A percentile compares a stretch with the other conserved stretches of the same genome.
phyloP scores from a whole-genome alignment of 2,888 invertebrate genomes.

The Miltochrista miniata region DNA sequence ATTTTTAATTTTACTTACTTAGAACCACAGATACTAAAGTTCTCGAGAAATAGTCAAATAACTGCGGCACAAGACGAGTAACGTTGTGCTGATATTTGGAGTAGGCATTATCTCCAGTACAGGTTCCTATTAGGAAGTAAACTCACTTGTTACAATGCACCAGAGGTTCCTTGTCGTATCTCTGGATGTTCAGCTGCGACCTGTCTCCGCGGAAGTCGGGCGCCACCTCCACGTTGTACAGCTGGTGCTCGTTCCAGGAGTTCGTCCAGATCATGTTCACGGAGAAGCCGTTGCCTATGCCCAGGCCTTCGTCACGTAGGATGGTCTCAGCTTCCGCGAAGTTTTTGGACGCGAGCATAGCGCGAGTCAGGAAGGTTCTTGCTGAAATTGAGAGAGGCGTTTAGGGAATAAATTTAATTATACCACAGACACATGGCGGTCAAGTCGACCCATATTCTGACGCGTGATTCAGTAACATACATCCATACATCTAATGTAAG shows the following conservation, averaged over 20 bases:
- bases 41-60: too few relatives aligned
- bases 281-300: conserved; percentile 92
- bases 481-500: too few relatives aligned
- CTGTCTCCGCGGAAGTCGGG: conserved; percentile 82
- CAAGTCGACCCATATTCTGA: too few relatives aligned
- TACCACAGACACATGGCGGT: too few relatives aligned
- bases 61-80: too few relatives aligned
- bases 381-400: conserved; percentile 80
- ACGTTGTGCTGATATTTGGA: too few relatives aligned
- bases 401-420: too few relatives aligned
- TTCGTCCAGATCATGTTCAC: conserved; percentile 92
- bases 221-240: conserved; percentile 92
- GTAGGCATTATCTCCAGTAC: too few relatives aligned
- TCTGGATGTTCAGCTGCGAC: conserved; percentile 74
- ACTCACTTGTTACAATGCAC: conserved; percentile 91
- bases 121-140: too few relatives aligned
- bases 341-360: conserved; percentile 88
- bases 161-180: conserved; percentile 80
- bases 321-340: conserved; percentile 88
- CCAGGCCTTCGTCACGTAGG: conserved; percentile 89
- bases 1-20: too few relatives aligned
- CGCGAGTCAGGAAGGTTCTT: conserved; percentile 91
- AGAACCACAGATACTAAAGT: too few relatives aligned
- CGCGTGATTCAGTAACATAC: too few relatives aligned
- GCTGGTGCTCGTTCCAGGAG: conserved; percentile 86